Conservation (phyloP, 2,113 vertebrate genomes). For the Pantherophis guttatus region DNA sequence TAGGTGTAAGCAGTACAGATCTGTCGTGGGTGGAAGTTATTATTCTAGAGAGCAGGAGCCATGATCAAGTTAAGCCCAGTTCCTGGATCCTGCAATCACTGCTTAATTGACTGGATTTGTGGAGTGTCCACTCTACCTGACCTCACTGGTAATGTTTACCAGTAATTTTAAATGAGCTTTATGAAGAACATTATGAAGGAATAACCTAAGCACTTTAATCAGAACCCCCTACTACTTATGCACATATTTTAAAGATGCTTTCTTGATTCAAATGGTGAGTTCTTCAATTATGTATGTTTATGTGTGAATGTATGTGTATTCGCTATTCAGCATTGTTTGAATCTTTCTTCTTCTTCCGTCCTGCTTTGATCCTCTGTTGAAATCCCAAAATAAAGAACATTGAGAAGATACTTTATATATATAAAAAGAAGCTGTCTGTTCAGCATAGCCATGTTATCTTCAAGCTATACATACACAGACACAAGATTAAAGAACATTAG, state of each 20-base stretch:
- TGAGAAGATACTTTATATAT: not conserved
- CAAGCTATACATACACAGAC: not conserved
- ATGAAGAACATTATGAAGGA: not conserved
- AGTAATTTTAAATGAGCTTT: not conserved
- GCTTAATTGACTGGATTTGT: not conserved
- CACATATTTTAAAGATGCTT: not conserved
- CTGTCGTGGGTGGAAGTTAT: not conserved
- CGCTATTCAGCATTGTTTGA: slow-evolving; percentile 27
- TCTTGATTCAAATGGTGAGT: not conserved
- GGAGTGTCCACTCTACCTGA: not conserved
- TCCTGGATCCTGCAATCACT: not conserved
- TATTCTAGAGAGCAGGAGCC: not conserved
- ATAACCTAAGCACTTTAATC: not conserved
- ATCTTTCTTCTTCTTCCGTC: slow-evolving; percentile 4
- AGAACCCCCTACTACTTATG: not conserved
- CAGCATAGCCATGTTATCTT: not conserved
- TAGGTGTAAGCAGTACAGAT: not conserved
- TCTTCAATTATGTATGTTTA: slow-evolving; percentile 14
- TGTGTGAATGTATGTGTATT: not conserved
- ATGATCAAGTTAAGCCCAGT: not conserved
- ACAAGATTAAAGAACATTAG: slow-evolving; percentile 20
- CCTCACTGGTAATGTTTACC: not conserved
- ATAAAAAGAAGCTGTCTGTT: slow-evolving; percentile 1
- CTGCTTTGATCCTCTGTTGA: not conserved
- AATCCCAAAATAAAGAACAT: slow-evolving; percentile 4